phyloP scores from a whole-genome alignment of 2,888 invertebrate species.

The Hanleya hanleyi region DNA sequence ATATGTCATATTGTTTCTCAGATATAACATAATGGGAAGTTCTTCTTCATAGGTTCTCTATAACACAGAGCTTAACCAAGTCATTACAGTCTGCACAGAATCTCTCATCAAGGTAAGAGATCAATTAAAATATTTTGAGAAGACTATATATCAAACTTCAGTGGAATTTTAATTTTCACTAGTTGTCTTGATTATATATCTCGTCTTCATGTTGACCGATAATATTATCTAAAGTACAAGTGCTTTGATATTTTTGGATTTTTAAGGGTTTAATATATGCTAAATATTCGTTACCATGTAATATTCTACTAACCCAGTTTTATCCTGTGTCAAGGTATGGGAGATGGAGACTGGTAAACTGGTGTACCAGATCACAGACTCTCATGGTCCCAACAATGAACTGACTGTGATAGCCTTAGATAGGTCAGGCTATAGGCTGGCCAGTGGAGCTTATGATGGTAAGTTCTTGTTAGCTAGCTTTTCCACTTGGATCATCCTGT shows the following conservation, averaged over 20 bases:
- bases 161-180: no score
- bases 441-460: constrained; percentile 70
- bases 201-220: no score
- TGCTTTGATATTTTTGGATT: no score
- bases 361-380: constrained; percentile 65
- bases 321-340: constrained; percentile 64
- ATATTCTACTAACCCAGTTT: no score
- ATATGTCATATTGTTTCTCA: no score
- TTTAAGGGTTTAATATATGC: no score
- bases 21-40: no score
- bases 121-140: neutral
- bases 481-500: no score
- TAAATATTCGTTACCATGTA: no score
- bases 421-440: constrained; percentile 67
- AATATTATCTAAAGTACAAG: no score
- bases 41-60: constrained; percentile 65
- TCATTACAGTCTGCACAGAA: constrained; percentile 70
- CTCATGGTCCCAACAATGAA: constrained; percentile 67
- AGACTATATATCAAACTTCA: neutral
- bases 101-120: constrained; percentile 60
- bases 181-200: no score
- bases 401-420: constrained; percentile 69
- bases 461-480: no score
- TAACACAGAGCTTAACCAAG: constrained; percentile 66
- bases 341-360: constrained; percentile 69